Conservation (phyloP, 2,113 vertebrate species). For the Athene cunicularia region DNA sequence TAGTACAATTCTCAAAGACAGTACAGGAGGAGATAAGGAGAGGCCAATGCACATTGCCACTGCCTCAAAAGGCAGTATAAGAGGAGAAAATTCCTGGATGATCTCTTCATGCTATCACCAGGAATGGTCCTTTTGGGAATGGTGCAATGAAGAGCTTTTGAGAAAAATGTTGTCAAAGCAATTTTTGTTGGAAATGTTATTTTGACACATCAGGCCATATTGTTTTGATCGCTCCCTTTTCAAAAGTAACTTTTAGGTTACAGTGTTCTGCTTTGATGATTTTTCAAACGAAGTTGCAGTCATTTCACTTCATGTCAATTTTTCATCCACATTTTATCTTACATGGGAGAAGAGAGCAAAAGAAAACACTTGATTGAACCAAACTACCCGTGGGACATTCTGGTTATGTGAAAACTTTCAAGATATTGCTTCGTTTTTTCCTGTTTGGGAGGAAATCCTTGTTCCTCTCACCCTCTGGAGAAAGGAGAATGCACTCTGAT, state of each 20-base stretch:
- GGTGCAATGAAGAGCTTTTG: neutral
- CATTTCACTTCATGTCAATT: neutral
- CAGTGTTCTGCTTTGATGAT: slow-evolving; percentile 52
- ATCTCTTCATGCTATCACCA: neutral
- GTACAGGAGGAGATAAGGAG: neutral
- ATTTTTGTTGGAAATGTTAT: slow-evolving; percentile 31
- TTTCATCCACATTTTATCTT: slow-evolving; percentile 34
- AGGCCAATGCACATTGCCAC: neutral
- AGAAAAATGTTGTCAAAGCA: slow-evolving; percentile 20
- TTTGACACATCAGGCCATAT: neutral
- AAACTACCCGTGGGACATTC: neutral
- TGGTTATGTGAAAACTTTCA: neutral
- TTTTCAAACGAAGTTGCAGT: slow-evolving; percentile 35
- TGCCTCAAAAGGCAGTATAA: neutral
- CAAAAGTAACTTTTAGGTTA: slow-evolving; percentile 42
- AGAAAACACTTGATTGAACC: slow-evolving; percentile 39
- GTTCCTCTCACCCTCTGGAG: neutral
- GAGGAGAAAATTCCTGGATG: neutral
- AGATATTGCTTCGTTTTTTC: neutral
- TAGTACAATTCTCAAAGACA: neutral
- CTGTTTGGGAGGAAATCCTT: neutral
- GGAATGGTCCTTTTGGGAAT: neutral
- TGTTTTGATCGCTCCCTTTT: slow-evolving; percentile 50
- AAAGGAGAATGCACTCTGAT: neutral
- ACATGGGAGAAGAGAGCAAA: neutral